Evolutionary conservation across 2,888 invertebrate species (phyloP), one percentile per base, ranked within the genome.

Genomic region (Pristionchus maxplancki): DNA sequence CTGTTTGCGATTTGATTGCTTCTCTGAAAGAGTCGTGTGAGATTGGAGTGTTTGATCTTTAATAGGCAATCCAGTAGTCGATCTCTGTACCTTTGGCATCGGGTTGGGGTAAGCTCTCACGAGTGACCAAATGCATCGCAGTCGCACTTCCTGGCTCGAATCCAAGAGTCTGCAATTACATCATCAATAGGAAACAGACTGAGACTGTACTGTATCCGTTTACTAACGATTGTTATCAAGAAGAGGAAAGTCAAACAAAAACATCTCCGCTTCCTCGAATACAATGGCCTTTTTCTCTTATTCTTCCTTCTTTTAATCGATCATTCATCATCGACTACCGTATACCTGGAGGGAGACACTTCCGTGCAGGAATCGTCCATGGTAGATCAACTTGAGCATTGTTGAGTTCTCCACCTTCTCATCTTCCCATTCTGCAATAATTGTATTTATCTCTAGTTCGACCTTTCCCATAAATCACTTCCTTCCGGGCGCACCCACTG

Each of bases 71-170:
- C 37, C 40, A 24, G 74, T 74, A 74, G 31, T 17, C 48, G 13
- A 31, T 28, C 2, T 28, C n/a, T 5, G 34, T 67, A 92, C 93
- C 94, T 89, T 93, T 93, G 40, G 94, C 92, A 96, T 98, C 99
- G 95, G 99, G 99, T 96, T 99, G 99, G 95, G 99, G 99, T 95
- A 99, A 96, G 96, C 98, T 98, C 96, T 99, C 99, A 96, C 99
- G 96, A 94, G 99, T 98, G 95, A 99, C 99, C 95, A 99, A 97
- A 96, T 99, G 99, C 99, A 99, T 99, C 95, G 99, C 99, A 95
- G 98, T 98, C 95, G 98, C 99, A 96, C 98, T 98, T 94, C 98
- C 98, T 94, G 97, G 96, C 92, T 98, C 97, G 96, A 99, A 96
- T 95, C 98, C 98, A 95, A 99, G 96, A 95, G 99, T 78, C 87